phyloP scores from a whole-genome alignment of 2,797 vertebrate species.

The Leptoclinus maculatus region DNA sequence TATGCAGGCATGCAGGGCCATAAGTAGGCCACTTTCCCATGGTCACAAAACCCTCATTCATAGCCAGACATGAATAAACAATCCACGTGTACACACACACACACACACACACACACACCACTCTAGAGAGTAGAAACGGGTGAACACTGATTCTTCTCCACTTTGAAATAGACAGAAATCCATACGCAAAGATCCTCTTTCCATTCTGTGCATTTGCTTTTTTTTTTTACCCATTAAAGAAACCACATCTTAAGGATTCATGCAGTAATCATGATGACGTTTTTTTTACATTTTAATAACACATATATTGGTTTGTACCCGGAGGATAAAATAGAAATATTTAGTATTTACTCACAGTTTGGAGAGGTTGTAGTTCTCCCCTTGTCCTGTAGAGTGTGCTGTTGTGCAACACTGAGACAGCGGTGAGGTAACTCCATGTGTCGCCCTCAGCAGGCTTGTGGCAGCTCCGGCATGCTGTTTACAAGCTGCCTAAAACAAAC shows the following conservation, averaged over 20 bases:
- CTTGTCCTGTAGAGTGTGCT: constrained; percentile 70
- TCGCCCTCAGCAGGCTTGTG: constrained; percentile 63
- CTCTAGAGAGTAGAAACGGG: constrained; percentile 1
- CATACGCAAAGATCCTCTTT: neutral
- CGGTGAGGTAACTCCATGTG: constrained; percentile 2
- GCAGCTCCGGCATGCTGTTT: constrained; percentile 79
- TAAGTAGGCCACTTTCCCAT: constrained; percentile 62
- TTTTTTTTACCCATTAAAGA: neutral
- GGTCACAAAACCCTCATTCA: constrained; percentile 60
- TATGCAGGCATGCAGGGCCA: constrained; percentile 52
- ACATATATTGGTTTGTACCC: neutral
- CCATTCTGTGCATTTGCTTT: neutral
- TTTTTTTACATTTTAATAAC: neutral
- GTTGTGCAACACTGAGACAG: constrained; percentile 63
- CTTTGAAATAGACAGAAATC: constrained; percentile 2
- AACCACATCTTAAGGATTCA: neutral
- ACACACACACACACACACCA: too few relatives aligned
- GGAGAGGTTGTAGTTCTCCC: constrained; percentile 26
- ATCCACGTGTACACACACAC: constrained; percentile 10
- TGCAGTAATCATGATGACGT: neutral
- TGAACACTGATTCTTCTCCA: neutral
- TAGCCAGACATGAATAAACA: constrained; percentile 33
- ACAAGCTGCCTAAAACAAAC: constrained; percentile 81
- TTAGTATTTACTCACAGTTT: neutral
- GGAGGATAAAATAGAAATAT: neutral